Percentiles rank a stretch among this genome's conserved stretches.
Evolutionary conservation across 64 coral and sea anemone genomes (phyloP).

Genomic region (Platygyra sinensis): DNA sequence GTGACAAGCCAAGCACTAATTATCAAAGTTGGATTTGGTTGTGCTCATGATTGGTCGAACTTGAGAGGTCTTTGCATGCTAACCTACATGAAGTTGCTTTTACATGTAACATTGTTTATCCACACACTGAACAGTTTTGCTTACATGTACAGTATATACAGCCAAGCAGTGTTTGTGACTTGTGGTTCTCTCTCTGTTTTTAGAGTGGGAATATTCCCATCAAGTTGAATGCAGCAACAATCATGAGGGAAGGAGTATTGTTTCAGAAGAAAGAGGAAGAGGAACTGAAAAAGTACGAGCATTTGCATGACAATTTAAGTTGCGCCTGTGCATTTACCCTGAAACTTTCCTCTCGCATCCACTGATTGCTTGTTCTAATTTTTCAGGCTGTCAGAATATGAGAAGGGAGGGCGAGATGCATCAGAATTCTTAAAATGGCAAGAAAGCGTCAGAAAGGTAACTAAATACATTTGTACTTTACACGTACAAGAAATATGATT

Average conservation of each 20-base stretch:
- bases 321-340: not conserved
- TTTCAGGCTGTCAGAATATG: conserved; percentile 77
- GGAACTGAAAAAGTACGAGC: conserved; percentile 75
- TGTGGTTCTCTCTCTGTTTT: not conserved
- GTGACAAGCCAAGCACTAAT: too few species aligned
- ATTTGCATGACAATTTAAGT: too few species aligned
- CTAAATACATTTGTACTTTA: too few species aligned
- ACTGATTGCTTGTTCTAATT: not conserved
- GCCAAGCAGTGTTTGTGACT: too few species aligned
- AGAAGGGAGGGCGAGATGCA: conserved; percentile 91
- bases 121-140: too few species aligned
- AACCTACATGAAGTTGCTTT: too few species aligned
- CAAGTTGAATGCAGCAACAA: conserved; percentile 89
- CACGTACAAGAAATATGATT: too few species aligned
- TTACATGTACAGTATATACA: too few species aligned
- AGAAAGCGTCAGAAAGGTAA: conserved; percentile 82
- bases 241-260: conserved; percentile 96
- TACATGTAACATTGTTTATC: too few species aligned
- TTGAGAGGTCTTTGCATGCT: too few species aligned
- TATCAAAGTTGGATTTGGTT: too few species aligned
- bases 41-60: too few species aligned
- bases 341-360: not conserved
- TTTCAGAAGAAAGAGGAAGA: conserved; percentile 98
- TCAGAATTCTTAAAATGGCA: conserved; percentile 97
- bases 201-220: conserved; percentile 89